Base-by-base conservation (phyloP, 2,888 invertebrate genomes). In the Aphidius colemani region DNA sequence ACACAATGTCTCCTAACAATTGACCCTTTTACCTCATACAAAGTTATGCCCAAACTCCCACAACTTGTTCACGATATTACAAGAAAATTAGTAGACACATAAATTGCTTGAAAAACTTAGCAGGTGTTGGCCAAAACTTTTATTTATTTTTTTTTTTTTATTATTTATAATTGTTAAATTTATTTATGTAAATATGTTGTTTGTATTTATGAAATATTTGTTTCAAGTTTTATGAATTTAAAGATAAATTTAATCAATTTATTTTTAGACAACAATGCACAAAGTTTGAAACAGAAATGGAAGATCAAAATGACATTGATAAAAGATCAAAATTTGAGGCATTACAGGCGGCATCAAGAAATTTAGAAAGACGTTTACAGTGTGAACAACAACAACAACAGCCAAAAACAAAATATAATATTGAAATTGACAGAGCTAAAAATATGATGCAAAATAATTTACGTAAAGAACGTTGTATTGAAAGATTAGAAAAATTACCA, bases 301-400 rank as follows among this genome's bases (percentile, higher is more conserved):
- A 65, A 30, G 57, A 64, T 44, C 70, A 68, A 13, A 64, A 67
- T 11, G 70, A 70, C 43, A 66, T 69, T 1, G 76, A 75, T 58
- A 73, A 70, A 61, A 71, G 73, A 69, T 74, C 73, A 8, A 78
- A 77, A 70, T 78, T 78, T 65, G 77, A 78, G 59, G 79, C 79
- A 57, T 72, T 79, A 53, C 75, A 78, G 63, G 78, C 74, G 0
- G 77, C 75, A 5, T 79, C 79, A 49, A 73, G 70, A 59, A 75
- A 75, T 53, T 71, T 79, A 53, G 79, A 80, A 63, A 74, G 72
- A 49, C 70, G 74, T 13, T 63, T 76, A 44, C 66, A 69, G 11
- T 65, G 63, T 39, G 67, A 69, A 46, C 67, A 66, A 30, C 65
- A 66, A 30, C 70, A 71, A 30, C 61, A 68, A 46, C 70, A 70